A percentile compares a stretch with the other conserved stretches of the same genome.
These are phyloP conservation scores for Diarsia dahlii DNA, from an alignment of 2,888 invertebrate species.

Conservation along the genomic window DNA sequence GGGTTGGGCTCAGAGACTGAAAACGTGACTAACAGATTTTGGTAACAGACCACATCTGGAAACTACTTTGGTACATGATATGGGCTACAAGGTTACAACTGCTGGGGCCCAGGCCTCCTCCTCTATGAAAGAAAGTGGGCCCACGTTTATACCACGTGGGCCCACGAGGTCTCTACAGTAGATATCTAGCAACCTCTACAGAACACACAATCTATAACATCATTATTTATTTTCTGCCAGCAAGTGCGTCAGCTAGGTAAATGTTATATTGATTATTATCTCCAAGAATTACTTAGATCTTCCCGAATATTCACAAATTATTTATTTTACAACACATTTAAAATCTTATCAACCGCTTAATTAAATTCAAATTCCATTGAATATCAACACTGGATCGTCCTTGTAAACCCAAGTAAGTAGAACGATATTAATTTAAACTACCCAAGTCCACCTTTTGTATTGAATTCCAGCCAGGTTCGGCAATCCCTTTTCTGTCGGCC, in stretches of 20 bases:
- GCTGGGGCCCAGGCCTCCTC: too few species aligned
- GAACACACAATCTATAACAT: not conserved
- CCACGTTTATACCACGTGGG: too few species aligned
- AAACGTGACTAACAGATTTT: too few species aligned
- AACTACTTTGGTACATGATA: too few species aligned
- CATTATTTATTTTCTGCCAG: not conserved
- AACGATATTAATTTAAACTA: constrained; percentile 50
- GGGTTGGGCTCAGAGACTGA: too few species aligned
- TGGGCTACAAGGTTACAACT: too few species aligned
- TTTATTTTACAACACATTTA: not conserved
- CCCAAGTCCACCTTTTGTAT: constrained; percentile 40
- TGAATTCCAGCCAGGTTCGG: constrained; percentile 2
- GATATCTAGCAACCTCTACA: not conserved
- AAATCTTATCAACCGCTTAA: constrained; percentile 29
- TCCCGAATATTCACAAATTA: not conserved
- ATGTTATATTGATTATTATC: not conserved
- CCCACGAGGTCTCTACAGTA: too few species aligned
- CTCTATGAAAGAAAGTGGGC: too few species aligned
- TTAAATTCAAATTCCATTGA: constrained; percentile 29
- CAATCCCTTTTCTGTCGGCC: constrained; percentile 33
- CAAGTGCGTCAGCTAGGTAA: not conserved
- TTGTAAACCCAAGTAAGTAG: constrained; percentile 16
- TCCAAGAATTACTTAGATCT: not conserved
- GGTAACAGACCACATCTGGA: too few species aligned
- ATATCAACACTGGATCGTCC: not conserved